Percentiles rank a stretch among this genome's conserved stretches.
Conservation (phyloP, 2,888 invertebrate species). For the Corythucha ciliata region DNA sequence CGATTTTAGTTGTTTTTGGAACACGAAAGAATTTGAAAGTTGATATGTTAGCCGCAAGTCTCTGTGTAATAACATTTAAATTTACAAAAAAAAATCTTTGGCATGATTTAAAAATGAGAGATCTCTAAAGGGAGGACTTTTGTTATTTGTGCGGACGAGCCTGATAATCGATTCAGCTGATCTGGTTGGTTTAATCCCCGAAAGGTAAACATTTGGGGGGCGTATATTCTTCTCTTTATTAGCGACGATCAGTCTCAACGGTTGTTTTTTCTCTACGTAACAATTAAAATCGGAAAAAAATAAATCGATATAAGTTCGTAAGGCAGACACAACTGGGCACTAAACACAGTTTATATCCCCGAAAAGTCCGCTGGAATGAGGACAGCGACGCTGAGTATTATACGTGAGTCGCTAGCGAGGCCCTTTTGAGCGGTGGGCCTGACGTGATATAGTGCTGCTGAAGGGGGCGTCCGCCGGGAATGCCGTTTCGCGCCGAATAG, state of each 20-base stretch:
- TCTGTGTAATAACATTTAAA: too few species aligned
- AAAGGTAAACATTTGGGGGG: conserved; percentile 2
- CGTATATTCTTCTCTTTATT: neutral
- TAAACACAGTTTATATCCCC: conserved; percentile 17
- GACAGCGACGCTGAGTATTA: conserved; percentile 39
- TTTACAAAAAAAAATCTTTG: conserved; percentile 27
- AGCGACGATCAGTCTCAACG: too few species aligned
- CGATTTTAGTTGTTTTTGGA: too few species aligned
- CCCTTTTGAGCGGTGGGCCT: conserved; percentile 50
- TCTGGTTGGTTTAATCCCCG: neutral
- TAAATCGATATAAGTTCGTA: too few species aligned
- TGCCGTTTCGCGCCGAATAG: conserved; percentile 41
- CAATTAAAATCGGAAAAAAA: too few species aligned
- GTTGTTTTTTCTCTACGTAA: too few species aligned
- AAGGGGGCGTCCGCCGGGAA: conserved; percentile 33
- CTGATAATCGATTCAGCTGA: too few species aligned
- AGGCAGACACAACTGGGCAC: too few species aligned
- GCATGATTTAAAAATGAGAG: conserved; percentile 29
- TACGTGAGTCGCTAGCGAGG: conserved; percentile 58
- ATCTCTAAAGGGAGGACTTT: too few species aligned
- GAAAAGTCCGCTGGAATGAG: neutral
- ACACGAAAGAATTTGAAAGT: too few species aligned
- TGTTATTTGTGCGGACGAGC: too few species aligned
- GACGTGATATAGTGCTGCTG: conserved; percentile 48
- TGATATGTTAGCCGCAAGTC: too few species aligned